Percentiles rank a stretch among this genome's conserved stretches.
Conservation (phyloP, 2,888 invertebrate species). For the Melinaea marsaeus region DNA sequence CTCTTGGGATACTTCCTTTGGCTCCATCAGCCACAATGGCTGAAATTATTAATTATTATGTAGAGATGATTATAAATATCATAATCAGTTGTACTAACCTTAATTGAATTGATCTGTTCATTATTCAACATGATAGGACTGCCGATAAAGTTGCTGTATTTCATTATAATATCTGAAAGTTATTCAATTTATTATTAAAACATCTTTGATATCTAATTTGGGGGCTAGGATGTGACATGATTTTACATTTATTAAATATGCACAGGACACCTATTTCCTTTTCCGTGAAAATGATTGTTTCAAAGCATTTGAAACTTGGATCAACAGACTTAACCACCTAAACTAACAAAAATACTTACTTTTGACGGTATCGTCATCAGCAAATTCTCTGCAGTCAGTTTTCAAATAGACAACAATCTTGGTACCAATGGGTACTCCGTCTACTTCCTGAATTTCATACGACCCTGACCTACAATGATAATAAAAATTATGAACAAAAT, state of each 20-base stretch:
- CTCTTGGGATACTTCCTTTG: constrained; percentile 89
- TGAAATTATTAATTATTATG: constrained; percentile 48
- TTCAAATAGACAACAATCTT: constrained; percentile 95
- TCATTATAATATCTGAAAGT: constrained; percentile 88
- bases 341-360: constrained; percentile 56
- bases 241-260: too few relatives aligned
- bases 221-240: too few relatives aligned
- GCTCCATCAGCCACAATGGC: constrained; percentile 95
- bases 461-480: constrained; percentile 83
- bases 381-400: constrained; percentile 91
- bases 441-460: constrained; percentile 92
- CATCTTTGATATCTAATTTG: too few relatives aligned
- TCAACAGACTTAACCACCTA: too few relatives aligned
- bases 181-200: constrained; percentile 6
- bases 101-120: constrained; percentile 90
- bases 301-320: too few relatives aligned
- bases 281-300: too few relatives aligned
- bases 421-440: constrained; percentile 91
- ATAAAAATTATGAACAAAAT: constrained; percentile 1
- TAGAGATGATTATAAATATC: background rate
- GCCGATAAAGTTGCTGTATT: constrained; percentile 98
- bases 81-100: constrained; percentile 64
- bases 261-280: too few relatives aligned
- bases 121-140: constrained; percentile 95
- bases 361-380: constrained; percentile 90